These are phyloP conservation scores for Polyodon spathula DNA, from an alignment of 2,113 vertebrate genomes.

Conservation along the genomic window DNA sequence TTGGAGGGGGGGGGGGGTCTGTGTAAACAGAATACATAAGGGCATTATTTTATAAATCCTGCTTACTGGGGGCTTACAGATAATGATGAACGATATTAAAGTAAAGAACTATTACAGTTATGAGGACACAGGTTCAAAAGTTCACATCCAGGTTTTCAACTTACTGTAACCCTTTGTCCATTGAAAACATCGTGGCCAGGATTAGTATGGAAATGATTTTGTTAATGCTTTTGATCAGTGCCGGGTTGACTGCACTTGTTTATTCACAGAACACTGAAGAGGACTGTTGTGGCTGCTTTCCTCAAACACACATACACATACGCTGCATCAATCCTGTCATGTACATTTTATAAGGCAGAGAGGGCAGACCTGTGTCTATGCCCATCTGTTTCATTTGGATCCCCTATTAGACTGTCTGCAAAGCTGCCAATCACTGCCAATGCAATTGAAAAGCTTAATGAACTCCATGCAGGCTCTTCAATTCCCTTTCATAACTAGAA, in stretches of 20 bases:
- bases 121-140: slow-evolving; percentile 45
- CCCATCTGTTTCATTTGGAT: too few relatives aligned
- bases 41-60: slow-evolving; percentile 84
- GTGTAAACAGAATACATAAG: slow-evolving; percentile 79
- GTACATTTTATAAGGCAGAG: too few relatives aligned
- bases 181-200: slow-evolving; percentile 33
- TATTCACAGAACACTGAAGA: not conserved
- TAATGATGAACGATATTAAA: slow-evolving; percentile 54
- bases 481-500: too few relatives aligned
- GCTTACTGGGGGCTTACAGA: slow-evolving; percentile 54
- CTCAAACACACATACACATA: too few relatives aligned
- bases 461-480: too few relatives aligned
- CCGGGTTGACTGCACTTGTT: slow-evolving; percentile 13
- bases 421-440: too few relatives aligned
- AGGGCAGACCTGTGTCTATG: too few relatives aligned
- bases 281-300: too few relatives aligned
- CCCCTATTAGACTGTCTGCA: too few relatives aligned
- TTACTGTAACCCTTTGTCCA: slow-evolving; percentile 29
- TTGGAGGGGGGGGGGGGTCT: too few relatives aligned
- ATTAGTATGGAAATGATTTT: slow-evolving; percentile 32
- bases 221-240: slow-evolving; percentile 20
- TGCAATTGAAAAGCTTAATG: too few relatives aligned
- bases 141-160: slow-evolving; percentile 39
- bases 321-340: too few relatives aligned
- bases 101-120: slow-evolving; percentile 41